Evolutionary conservation across 92 coral and sea anemone species (phyloP), one percentile per base, ranked within the genome.

Genomic region (Zoanthus sociatus): DNA sequence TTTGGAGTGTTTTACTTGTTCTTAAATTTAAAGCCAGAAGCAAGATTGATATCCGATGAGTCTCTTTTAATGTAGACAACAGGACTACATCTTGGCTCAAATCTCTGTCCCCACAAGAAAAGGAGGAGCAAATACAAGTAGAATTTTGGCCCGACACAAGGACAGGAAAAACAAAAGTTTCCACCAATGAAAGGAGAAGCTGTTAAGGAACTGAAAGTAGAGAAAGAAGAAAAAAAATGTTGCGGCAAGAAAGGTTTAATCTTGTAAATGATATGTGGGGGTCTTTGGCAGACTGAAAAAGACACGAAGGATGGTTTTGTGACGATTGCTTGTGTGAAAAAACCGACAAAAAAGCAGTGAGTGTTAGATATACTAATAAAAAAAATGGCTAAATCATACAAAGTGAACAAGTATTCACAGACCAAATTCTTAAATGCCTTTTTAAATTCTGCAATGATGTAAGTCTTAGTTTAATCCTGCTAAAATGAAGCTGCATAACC

Each of bases 1-100:
- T 37, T 37, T 37, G 42, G 42, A 1, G 4, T 37, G 3, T 37
- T 37, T 37, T 1, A 37, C 4, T 37, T 37, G 4, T 3, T 37
- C 42, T 37, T 37, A 37, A 0, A 37, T 37, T 0, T 37, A 37
- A 37, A 37, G 42, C 42, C 42, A 1, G 42, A 1, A 0, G 42
- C 42, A 37, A 37, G 42, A 37, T 37, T 37, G 42, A 37, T 37
- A 1, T 37, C 42, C 2, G 0, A 37, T 37, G 42, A 37, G 0
- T 0, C 42, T 37, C 0, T 37, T 37, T 1, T 37, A 37, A 37
- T 37, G 42, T 37, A 3, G 42, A 37, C 2, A 37, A 86, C 47
- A 86, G 77, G 21, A 86, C 89, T 9, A 47, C 76, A 18, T 50
- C 84, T 18, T 86, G 89, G 84, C 89, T 86, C 0, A 75, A 86